phyloP scores from a whole-genome alignment of 2,113 vertebrate genomes.

The Nannospalax galili region DNA sequence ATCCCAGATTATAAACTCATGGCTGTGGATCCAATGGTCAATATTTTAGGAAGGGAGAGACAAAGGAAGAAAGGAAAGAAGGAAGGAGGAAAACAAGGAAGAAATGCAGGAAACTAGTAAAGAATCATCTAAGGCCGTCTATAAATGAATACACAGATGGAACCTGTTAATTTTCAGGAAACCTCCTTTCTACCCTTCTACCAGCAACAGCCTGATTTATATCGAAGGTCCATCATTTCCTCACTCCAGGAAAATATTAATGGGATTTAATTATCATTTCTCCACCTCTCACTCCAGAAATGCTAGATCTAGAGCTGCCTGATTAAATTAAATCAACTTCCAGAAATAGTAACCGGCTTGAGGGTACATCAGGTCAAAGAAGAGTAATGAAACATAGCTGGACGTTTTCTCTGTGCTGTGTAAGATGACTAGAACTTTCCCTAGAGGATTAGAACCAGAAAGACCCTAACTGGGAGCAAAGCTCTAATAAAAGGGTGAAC shows the following conservation, averaged over 20 bases:
- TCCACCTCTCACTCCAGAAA: background rate
- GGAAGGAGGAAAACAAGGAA: background rate
- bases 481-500: background rate
- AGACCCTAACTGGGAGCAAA: background rate
- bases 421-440: background rate
- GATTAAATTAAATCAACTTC: constrained; percentile 15
- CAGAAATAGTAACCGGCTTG: background rate
- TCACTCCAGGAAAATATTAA: background rate
- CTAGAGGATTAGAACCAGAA: background rate
- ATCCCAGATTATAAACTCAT: background rate
- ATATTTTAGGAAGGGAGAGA: background rate
- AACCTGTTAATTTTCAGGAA: constrained; percentile 23
- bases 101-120: background rate
- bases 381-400: background rate
- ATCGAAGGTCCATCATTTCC: background rate
- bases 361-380: background rate
- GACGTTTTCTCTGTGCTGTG: background rate
- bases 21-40: background rate
- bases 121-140: background rate
- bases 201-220: background rate
- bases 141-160: background rate
- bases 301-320: background rate
- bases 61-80: background rate
- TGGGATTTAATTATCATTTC: background rate
- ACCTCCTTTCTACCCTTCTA: background rate